Conservation (phyloP, 2,888 invertebrate genomes). For the Hypselothyrea guttata region DNA sequence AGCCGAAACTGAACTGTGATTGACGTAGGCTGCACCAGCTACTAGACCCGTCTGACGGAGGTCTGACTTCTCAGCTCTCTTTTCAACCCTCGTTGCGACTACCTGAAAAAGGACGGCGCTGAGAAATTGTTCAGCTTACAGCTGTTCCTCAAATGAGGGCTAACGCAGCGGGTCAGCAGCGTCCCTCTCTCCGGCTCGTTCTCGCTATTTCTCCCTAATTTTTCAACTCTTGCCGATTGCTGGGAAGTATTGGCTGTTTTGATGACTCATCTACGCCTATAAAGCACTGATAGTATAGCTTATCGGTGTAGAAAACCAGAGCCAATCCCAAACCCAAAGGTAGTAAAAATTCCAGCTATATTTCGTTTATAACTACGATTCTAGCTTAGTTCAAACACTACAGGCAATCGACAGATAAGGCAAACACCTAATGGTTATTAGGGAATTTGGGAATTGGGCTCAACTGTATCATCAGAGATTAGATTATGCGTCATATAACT, state of each 20-base stretch:
- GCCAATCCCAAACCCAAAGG: constrained; percentile 6
- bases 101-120: constrained; percentile 47
- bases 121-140: constrained; percentile 44
- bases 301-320: constrained; percentile 13
- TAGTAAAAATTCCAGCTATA: constrained; percentile 6
- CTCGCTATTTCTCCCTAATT: neutral
- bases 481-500: constrained; percentile 43
- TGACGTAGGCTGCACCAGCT: constrained; percentile 37
- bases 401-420: constrained; percentile 42
- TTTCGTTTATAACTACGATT: constrained; percentile 39
- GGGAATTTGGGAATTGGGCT: neutral
- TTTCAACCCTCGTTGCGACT: constrained; percentile 57
- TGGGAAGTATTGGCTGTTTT: neutral
- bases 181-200: neutral
- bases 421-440: constrained; percentile 34
- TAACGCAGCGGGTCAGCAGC: constrained; percentile 16
- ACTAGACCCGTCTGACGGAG: constrained; percentile 5
- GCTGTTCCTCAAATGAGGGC: constrained; percentile 40
- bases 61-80: too few species aligned
- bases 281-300: constrained; percentile 1
- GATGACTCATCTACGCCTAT: neutral
- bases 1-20: constrained; percentile 50
- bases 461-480: constrained; percentile 35
- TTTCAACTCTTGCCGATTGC: neutral
- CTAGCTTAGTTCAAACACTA: constrained; percentile 21